These are phyloP conservation scores for Apoderus coryli DNA, from an alignment of 2,888 invertebrate species.

Conservation along the genomic window DNA sequence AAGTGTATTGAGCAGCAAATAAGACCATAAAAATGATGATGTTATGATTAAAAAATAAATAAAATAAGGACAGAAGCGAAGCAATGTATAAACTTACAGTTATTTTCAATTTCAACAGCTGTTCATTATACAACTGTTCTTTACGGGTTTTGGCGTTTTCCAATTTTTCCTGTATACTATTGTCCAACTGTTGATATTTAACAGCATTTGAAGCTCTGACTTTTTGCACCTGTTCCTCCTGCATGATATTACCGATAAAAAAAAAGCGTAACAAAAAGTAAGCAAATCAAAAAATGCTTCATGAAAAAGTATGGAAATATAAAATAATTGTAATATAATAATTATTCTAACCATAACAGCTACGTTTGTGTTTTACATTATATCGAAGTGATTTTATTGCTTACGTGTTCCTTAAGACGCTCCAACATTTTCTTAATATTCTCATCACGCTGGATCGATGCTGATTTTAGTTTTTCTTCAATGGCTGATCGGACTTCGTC, in stretches of 20 bases:
- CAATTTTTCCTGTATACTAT: slow-evolving; percentile 53
- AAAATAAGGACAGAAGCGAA: slow-evolving; percentile 3
- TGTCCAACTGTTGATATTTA: slow-evolving; percentile 52
- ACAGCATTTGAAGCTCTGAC: slow-evolving; percentile 53
- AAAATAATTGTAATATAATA: too few species aligned
- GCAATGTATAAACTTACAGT: slow-evolving; percentile 43
- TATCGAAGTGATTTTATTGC: too few species aligned
- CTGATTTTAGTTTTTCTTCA: slow-evolving; percentile 76
- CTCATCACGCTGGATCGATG: slow-evolving; percentile 77
- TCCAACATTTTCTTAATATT: slow-evolving; percentile 84
- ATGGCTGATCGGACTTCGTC: slow-evolving; percentile 74
- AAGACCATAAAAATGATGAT: background rate
- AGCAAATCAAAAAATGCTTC: slow-evolving; percentile 18
- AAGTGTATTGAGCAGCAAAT: too few species aligned
- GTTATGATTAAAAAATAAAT: slow-evolving; percentile 3
- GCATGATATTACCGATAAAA: too few species aligned
- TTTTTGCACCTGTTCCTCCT: slow-evolving; percentile 64
- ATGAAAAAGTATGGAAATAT: slow-evolving; percentile 13
- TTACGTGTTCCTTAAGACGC: slow-evolving; percentile 82
- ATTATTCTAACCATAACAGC: too few species aligned
- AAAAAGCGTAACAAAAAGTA: slow-evolving; percentile 27
- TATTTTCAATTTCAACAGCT: slow-evolving; percentile 61
- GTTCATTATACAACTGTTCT: slow-evolving; percentile 58
- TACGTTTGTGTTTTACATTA: too few species aligned
- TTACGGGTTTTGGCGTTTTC: slow-evolving; percentile 57